phyloP scores from a whole-genome alignment of 2,888 invertebrate genomes.

The Dryocosmus kuriphilus region DNA sequence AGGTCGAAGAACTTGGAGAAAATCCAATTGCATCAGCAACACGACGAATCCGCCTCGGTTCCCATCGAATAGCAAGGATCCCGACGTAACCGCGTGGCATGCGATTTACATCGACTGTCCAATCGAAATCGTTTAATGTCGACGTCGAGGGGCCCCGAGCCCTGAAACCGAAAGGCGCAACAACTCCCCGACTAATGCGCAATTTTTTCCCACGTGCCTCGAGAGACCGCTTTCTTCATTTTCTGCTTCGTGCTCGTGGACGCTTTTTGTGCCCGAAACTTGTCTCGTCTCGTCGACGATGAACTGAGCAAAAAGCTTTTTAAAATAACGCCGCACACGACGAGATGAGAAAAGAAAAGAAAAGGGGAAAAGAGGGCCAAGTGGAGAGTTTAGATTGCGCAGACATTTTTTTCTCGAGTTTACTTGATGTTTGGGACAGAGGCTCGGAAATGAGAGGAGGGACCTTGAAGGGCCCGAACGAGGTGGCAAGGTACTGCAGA shows the following conservation, averaged over 20 bases:
- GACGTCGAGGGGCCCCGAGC: constrained; percentile 9
- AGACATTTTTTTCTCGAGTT: not conserved
- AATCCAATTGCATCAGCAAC: constrained; percentile 44
- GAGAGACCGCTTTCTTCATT: constrained; percentile 6
- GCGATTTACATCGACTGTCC: constrained; percentile 24
- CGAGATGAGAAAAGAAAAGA: constrained; percentile 12
- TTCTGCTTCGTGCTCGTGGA: constrained; percentile 14
- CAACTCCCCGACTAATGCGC: constrained; percentile 6
- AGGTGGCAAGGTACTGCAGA: constrained; percentile 38
- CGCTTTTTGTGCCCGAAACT: not conserved
- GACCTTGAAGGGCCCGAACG: constrained; percentile 41
- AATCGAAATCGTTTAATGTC: constrained; percentile 36
- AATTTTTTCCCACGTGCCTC: constrained; percentile 24
- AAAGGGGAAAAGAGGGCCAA: constrained; percentile 33
- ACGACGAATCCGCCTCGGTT: constrained; percentile 22
- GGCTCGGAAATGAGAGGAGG: too few species aligned
- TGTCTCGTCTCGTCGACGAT: not conserved
- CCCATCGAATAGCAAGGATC: constrained; percentile 8
- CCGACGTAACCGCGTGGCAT: constrained; percentile 23
- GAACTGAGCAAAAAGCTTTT: not conserved
- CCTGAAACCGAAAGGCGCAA: constrained; percentile 31
- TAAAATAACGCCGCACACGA: constrained; percentile 23
- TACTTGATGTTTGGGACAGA: not conserved
- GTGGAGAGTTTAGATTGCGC: not conserved
- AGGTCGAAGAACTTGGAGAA: constrained; percentile 46